Conservation (phyloP, 2,113 vertebrate genomes). For the Lasiurus borealis region DNA sequence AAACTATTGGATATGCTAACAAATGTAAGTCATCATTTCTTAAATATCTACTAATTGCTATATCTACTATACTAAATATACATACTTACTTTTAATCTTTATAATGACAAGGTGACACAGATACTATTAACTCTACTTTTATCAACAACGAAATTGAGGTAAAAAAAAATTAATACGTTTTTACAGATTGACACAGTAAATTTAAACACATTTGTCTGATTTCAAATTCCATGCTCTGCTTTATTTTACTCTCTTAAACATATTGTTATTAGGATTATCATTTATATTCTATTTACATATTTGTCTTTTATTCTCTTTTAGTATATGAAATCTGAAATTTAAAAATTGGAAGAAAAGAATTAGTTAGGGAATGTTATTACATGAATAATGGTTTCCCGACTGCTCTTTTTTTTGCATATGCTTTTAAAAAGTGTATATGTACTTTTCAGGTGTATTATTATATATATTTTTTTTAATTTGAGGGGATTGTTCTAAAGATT, state of each 20-base stretch:
- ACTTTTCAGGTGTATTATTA: background rate
- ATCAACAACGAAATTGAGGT: background rate
- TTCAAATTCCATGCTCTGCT: background rate
- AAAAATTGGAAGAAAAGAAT: slow-evolving; percentile 24
- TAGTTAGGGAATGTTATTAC: background rate
- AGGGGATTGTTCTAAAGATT: background rate
- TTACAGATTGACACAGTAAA: background rate
- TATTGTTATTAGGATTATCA: background rate
- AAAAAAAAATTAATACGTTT: background rate
- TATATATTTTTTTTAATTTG: background rate
- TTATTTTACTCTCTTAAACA: background rate
- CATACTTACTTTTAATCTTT: background rate
- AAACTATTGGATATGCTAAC: background rate
- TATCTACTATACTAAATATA: background rate
- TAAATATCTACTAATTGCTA: background rate
- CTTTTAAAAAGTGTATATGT: background rate
- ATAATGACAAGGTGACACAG: background rate
- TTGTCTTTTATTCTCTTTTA: background rate
- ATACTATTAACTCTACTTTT: background rate
- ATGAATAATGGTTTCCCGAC: too few species aligned
- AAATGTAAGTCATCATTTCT: background rate
- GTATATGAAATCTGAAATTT: background rate
- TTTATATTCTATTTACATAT: background rate
- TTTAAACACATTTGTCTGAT: background rate
- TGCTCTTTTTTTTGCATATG: background rate